These are phyloP conservation scores for Vanacampus margaritifer DNA, from an alignment of 2,113 vertebrate species.

Conservation along the genomic window DNA sequence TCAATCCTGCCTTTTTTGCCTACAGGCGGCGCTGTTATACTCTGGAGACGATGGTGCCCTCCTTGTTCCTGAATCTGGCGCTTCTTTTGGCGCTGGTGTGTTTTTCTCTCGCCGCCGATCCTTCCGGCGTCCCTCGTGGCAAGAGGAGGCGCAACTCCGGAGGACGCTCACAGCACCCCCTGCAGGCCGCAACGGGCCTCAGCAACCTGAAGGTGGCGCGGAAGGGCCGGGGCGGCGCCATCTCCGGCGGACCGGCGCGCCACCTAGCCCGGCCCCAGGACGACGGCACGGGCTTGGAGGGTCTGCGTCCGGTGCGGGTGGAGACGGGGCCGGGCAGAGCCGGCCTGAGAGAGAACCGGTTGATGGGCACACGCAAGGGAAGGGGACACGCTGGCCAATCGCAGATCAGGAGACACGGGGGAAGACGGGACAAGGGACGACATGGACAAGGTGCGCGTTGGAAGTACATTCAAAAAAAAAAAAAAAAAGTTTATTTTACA, in stretches of 20 bases:
- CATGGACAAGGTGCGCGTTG: conserved; percentile 53
- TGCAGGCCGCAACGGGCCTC: conserved; percentile 44
- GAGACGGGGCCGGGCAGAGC: conserved; percentile 67
- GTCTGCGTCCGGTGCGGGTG: conserved; percentile 69
- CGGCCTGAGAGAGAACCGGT: conserved; percentile 71
- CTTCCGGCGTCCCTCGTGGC: conserved; percentile 31
- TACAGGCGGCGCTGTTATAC: conserved; percentile 53
- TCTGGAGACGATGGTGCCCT: conserved; percentile 51
- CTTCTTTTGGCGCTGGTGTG: conserved; percentile 46
- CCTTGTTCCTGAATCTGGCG: conserved; percentile 49
- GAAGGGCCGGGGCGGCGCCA: conserved; percentile 52
- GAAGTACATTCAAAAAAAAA: too few relatives aligned
- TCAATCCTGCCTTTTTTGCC: too few relatives aligned
- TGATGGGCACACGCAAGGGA: conserved; percentile 70
- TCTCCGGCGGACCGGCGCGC: conserved; percentile 53
- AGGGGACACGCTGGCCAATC: conserved; percentile 70
- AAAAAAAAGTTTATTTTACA: too few relatives aligned
- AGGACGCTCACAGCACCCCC: conserved; percentile 69
- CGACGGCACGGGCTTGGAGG: conserved; percentile 67
- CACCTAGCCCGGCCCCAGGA: conserved; percentile 62
- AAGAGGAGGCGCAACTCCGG: conserved; percentile 55
- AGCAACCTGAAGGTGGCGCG: conserved; percentile 56
- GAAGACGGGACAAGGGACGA: conserved; percentile 77
- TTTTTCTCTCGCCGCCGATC: conserved; percentile 48
- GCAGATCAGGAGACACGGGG: conserved; percentile 75